Evolutionary conservation across 1,140 invertebrate genomes (phyloP), one percentile per base, ranked within the genome.

Genomic region (Zaprionus africanus): DNA sequence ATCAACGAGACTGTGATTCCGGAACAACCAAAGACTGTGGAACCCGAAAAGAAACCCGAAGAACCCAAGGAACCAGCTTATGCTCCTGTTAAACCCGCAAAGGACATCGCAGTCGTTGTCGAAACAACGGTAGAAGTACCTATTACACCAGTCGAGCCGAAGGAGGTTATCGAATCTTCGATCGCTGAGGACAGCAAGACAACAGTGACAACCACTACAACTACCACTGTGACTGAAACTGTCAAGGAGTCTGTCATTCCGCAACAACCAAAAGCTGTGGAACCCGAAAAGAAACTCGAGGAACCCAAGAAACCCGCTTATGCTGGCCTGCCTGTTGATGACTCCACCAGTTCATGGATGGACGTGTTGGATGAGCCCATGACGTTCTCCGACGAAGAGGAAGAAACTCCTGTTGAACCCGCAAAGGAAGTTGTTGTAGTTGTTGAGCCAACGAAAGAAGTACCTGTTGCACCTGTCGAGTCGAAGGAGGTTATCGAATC

Each of bases 31-130:
- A 63, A 41, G 46, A 0, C 41, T 31, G 19, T 53, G 51, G 64
- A 71, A 54, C 31, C 28, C n/a, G 56, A 66, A 56, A 24, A 12
- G 13, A 34, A 46, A 15, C 22, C 12, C 4, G 56, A 58, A 24
- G 34, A 43, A 3, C 41, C n/a, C 0, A 17, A 17, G 36, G 86
- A 82, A 57, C 34, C 72, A 53, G 76, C 76, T 34, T 92, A 93
- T 76, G 92, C n/a, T 17, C 13, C 36, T 5, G 13, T 38, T 38
- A 4, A 38, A 38, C 13, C 13, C 5, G 7, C 1, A 17, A 46
- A 11, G n/a, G 41, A 46, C 11, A 13, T 13, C 12, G 13, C 13
- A 38, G 41, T 17, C 7, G 7, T 46, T 46, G 41, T 46, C 41
- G 41, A 46, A 2, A 2, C n/a, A 46, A 17, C 41, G 3, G 17